Conservation (phyloP, 1,140 invertebrate species). For the Oryctes rhinoceros region DNA sequence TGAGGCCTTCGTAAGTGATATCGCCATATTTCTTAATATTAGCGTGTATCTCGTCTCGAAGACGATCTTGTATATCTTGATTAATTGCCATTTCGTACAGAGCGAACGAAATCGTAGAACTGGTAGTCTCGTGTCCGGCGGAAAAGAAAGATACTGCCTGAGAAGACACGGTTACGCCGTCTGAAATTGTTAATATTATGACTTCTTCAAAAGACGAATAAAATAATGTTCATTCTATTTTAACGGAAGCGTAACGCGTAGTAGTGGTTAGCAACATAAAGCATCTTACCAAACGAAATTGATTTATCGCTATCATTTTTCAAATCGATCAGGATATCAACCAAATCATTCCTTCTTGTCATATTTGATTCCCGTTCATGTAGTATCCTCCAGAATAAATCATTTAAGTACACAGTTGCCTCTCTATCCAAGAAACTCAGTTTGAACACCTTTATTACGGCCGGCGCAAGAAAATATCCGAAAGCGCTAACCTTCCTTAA, state of each 20-base stretch:
- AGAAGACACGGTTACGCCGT: constrained; percentile 51
- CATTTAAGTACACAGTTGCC: constrained; percentile 52
- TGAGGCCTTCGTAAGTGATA: constrained; percentile 58
- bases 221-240: too few relatives aligned
- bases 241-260: too few relatives aligned
- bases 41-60: constrained; percentile 60
- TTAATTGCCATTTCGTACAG: constrained; percentile 63
- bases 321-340: constrained; percentile 67
- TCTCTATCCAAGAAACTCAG: constrained; percentile 48
- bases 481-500: constrained; percentile 41
- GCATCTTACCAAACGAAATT: constrained; percentile 43
- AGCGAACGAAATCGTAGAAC: constrained; percentile 49
- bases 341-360: constrained; percentile 64
- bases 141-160: constrained; percentile 59
- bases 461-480: constrained; percentile 49
- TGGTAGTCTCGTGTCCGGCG: constrained; percentile 59
- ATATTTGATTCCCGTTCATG: constrained; percentile 54
- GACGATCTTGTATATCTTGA: constrained; percentile 59
- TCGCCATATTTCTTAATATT: constrained; percentile 47
- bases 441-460: constrained; percentile 47
- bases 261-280: too few relatives aligned
- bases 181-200: neutral
- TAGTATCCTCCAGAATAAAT: constrained; percentile 54
- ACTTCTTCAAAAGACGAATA: too few relatives aligned
- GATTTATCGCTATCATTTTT: constrained; percentile 54